Evolutionary conservation across 2,888 invertebrate genomes (phyloP), one percentile per base, ranked within the genome.

Genomic region (Chaetoderma sp.): DNA sequence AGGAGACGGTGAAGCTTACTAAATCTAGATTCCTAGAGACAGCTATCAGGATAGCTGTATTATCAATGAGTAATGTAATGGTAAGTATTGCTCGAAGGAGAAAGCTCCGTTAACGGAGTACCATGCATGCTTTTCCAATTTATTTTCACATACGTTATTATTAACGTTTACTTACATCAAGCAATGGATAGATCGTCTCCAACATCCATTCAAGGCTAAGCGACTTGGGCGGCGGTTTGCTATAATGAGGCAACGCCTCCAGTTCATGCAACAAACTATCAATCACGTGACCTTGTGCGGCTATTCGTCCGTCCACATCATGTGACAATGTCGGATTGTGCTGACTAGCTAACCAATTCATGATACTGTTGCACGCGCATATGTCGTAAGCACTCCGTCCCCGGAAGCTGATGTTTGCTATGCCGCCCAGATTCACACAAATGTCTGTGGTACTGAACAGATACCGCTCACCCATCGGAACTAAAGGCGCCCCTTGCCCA

Each of bases 401-500:
- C 33, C 63, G 67, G 4, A 78, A 60, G 2, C 80, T 78, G 13
- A 83, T 74, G 58, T 80, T 82, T 23, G 81, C 79, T 50, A 84
- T 82, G 4, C 84, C 84, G 1, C 84, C 83, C 1, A 84, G 72
- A 66, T 83, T 84, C 1, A 84, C 62, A 61, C 82, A 83, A 18
- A 83, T 65, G 42, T 80, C 79, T 50, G 76, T 74, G 30, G 77
- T 64, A 21, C 70, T 61, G 63, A 80, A 84, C 25, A 83, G 71
- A 56, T 74, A 79, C 13, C 73, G 74, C 58, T 84, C 83, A 2
- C 81, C 83, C 16, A 75, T 74, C 0, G 83, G 78, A 4, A 81
- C 83, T 8, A 84, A 71, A 18, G 84, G 84, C 10, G 83, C 81
- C 32, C 83, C 84, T 67, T 84, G 80, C 10, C 84, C 84, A 5